phyloP scores from a whole-genome alignment of 2,113 vertebrate species.

The Leptodactylus fuscus region DNA sequence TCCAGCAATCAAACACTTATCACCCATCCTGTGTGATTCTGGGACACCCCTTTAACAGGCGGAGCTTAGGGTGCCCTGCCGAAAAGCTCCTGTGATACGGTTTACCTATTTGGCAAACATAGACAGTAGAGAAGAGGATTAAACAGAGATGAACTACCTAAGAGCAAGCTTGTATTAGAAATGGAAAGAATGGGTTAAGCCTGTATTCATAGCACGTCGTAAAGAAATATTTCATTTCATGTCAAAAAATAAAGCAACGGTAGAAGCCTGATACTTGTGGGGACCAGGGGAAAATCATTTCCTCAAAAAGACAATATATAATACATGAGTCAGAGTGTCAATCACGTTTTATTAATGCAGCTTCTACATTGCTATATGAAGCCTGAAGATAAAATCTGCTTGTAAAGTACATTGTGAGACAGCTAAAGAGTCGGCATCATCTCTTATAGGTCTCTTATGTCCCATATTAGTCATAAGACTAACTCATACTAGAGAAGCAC shows the following conservation, averaged over 20 bases:
- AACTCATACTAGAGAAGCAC: too few relatives aligned
- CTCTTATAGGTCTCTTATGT: background rate
- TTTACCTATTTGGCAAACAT: too few relatives aligned
- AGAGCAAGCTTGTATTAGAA: background rate
- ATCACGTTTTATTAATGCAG: conserved; percentile 3
- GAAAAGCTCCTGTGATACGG: too few relatives aligned
- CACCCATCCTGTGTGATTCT: too few relatives aligned
- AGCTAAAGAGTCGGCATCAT: background rate
- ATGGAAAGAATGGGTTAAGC: background rate
- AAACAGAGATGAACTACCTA: background rate
- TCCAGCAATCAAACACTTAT: too few relatives aligned
- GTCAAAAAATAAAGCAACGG: background rate
- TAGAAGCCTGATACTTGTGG: background rate
- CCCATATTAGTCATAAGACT: background rate
- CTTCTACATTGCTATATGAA: background rate
- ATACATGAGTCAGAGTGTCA: background rate
- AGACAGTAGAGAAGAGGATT: too few relatives aligned
- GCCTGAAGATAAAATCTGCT: conserved; percentile 2
- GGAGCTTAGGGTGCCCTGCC: too few relatives aligned
- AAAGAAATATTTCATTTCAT: background rate
- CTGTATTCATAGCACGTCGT: background rate
- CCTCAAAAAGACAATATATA: background rate
- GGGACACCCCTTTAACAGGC: too few relatives aligned
- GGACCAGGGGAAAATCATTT: background rate
- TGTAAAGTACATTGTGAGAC: background rate